Conservation (phyloP, 2,113 vertebrate genomes). For the Salvelinus sp. region DNA sequence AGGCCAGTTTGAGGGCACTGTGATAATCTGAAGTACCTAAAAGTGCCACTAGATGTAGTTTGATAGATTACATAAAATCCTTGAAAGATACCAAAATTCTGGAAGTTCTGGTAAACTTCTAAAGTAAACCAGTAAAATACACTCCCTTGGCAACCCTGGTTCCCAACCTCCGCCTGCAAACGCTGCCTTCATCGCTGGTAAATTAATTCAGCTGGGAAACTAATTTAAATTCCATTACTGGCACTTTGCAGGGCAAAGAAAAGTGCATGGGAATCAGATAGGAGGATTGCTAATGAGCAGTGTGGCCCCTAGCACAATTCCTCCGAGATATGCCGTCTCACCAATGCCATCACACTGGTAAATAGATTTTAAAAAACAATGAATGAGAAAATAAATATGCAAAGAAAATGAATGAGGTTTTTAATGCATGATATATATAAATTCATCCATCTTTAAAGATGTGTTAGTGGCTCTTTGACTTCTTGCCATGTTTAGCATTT, state of each 20-base stretch:
- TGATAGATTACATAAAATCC: too few species aligned
- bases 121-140: too few species aligned
- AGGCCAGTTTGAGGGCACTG: too few species aligned
- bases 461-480: too few species aligned
- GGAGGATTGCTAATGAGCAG: neutral
- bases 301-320: neutral
- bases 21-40: too few species aligned
- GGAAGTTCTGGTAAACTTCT: too few species aligned
- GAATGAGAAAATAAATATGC: neutral
- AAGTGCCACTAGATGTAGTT: too few species aligned
- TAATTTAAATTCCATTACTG: constrained; percentile 15
- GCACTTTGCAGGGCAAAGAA: neutral
- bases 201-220: constrained; percentile 16
- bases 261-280: neutral
- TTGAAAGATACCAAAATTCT: too few species aligned
- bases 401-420: neutral
- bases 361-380: neutral
- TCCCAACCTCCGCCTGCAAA: neutral
- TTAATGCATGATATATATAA: neutral
- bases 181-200: neutral
- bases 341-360: neutral
- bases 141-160: neutral
- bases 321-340: neutral
- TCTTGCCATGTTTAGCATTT: too few species aligned
- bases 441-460: too few species aligned